Percentiles rank a stretch among this genome's conserved stretches.
Evolutionary conservation across 1,140 invertebrate species (phyloP).

Genomic region (Latrodectus geometricus): DNA sequence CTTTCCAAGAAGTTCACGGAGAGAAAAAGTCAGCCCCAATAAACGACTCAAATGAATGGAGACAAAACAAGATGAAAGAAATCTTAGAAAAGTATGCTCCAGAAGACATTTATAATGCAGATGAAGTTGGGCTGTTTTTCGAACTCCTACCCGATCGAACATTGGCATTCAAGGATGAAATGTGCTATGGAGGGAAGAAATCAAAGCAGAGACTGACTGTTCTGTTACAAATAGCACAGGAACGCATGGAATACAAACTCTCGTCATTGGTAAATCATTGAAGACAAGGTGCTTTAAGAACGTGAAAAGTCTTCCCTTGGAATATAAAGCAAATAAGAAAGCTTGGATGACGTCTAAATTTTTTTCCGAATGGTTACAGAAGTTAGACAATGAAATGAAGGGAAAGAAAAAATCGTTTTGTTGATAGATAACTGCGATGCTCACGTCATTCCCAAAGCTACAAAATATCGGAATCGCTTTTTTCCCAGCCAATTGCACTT

Average conservation of each 20-base stretch:
- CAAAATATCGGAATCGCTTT: too few species aligned
- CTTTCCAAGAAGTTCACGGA: slow-evolving; percentile 28
- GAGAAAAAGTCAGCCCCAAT: slow-evolving; percentile 19
- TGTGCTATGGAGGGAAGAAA: not conserved
- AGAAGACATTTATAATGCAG: slow-evolving; percentile 7
- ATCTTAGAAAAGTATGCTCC: not conserved
- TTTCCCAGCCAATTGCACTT: too few species aligned
- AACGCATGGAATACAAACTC: not conserved
- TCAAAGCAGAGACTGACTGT: not conserved
- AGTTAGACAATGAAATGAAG: slow-evolving; percentile 2
- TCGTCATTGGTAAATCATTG: slow-evolving; percentile 40
- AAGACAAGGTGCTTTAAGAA: slow-evolving; percentile 9
- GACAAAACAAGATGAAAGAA: not conserved
- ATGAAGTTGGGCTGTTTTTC: slow-evolving; percentile 13
- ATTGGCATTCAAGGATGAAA: slow-evolving; percentile 20
- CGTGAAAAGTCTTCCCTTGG: slow-evolving; percentile 24
- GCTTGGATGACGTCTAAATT: slow-evolving; percentile 25
- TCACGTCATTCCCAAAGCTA: too few species aligned
- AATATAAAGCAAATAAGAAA: slow-evolving; percentile 31
- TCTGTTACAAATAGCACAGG: slow-evolving; percentile 28
- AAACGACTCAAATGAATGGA: not conserved
- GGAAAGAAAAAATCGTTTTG: too few species aligned
- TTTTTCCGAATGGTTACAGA: slow-evolving; percentile 13
- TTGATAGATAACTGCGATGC: too few species aligned
- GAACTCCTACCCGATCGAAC: slow-evolving; percentile 14